Evolutionary conservation across 2,888 invertebrate genomes (phyloP).

Genomic region (Steinernema hermaphroditum): DNA sequence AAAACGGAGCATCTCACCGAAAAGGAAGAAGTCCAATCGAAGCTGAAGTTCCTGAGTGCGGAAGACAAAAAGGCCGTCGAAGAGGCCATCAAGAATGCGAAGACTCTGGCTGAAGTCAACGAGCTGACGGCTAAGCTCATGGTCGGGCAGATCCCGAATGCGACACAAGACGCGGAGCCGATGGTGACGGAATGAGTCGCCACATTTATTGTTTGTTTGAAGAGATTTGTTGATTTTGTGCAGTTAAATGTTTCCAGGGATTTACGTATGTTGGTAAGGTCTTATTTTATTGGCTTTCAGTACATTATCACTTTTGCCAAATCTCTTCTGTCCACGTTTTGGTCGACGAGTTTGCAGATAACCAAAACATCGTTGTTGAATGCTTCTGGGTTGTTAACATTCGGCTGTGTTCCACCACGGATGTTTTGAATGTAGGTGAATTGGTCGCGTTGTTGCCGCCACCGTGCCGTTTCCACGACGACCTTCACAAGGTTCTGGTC

Average conservation of each 20-base stretch:
- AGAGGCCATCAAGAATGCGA: conserved; percentile 89
- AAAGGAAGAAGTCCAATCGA: conserved; percentile 33
- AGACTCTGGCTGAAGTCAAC: conserved; percentile 92
- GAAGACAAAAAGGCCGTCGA: conserved; percentile 43
- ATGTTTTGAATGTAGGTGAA: not conserved
- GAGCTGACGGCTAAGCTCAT: conserved; percentile 75
- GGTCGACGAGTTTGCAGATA: conserved; percentile 72
- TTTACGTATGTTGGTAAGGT: too few relatives aligned
- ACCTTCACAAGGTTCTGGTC: conserved; percentile 75
- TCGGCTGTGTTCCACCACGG: not conserved
- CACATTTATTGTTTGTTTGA: too few relatives aligned
- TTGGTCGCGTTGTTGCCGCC: not conserved
- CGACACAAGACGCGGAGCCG: not conserved
- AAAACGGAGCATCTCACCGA: conserved; percentile 38
- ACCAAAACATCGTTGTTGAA: conserved; percentile 83
- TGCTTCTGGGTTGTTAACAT: conserved; percentile 76
- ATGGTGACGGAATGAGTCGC: too few relatives aligned
- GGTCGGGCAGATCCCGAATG: conserved; percentile 54
- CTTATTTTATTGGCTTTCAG: too few relatives aligned
- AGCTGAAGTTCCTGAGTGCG: conserved; percentile 41
- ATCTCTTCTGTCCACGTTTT: too few relatives aligned
- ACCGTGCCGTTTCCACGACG: not conserved
- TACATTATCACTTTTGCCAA: too few relatives aligned
- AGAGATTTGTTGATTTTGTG: too few relatives aligned
- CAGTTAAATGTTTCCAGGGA: too few relatives aligned